Evolutionary conservation across 2,888 invertebrate genomes (phyloP).

Genomic region (Coleophora deauratella): DNA sequence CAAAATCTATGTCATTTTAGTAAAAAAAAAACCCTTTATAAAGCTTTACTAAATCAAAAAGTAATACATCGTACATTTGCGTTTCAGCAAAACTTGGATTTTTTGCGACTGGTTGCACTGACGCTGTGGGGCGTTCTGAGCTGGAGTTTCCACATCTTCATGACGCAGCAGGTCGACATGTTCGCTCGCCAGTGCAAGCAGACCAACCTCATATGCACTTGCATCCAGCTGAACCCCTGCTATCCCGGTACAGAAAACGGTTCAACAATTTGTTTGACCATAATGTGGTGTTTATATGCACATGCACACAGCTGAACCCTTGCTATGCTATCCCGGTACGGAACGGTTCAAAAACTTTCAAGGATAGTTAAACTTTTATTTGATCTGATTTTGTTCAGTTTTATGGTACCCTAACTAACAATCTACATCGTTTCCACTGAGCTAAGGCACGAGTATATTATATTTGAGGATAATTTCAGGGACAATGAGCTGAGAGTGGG

Average conservation of each 20-base stretch:
- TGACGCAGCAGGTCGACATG: slow-evolving; percentile 28
- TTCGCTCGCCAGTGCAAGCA: slow-evolving; percentile 39
- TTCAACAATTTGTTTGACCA: neutral
- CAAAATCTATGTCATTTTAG: too few species aligned
- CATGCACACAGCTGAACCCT: neutral
- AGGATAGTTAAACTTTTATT: too few species aligned
- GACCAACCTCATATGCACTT: slow-evolving; percentile 45
- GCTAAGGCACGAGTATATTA: too few species aligned
- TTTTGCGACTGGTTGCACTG: slow-evolving; percentile 22
- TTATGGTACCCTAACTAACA: too few species aligned
- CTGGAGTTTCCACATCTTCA: slow-evolving; percentile 27
- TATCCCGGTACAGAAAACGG: slow-evolving; percentile 29
- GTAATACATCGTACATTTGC: too few species aligned
- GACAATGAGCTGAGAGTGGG: too few species aligned
- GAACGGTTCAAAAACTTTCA: neutral
- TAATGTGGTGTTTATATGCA: too few species aligned
- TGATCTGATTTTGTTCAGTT: too few species aligned
- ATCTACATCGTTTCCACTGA: too few species aligned
- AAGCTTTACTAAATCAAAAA: too few species aligned
- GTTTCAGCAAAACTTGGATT: slow-evolving; percentile 11
- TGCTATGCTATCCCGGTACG: neutral
- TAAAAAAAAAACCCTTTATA: too few species aligned
- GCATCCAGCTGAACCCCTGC: slow-evolving; percentile 37
- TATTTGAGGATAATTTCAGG: too few species aligned
- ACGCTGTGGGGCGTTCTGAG: slow-evolving; percentile 30